Percentiles rank a stretch among this genome's conserved stretches.
Evolutionary conservation across 2,888 invertebrate genomes (phyloP).

Genomic region (Aplocera efformata): DNA sequence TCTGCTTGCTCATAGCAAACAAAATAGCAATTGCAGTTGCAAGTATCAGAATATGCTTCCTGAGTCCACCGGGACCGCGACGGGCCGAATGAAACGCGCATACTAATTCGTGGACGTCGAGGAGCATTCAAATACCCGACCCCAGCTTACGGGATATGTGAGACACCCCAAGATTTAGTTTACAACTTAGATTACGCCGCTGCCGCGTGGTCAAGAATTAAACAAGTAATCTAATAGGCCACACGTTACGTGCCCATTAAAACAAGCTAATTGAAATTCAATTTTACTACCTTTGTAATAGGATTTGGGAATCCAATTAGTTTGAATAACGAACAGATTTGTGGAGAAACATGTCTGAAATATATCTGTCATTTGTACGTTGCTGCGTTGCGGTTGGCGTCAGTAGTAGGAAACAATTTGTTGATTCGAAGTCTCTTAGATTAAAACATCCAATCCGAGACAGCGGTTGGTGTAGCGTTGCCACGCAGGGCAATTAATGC

Average conservation of each 20-base stretch:
- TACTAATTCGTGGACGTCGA: conserved; percentile 76
- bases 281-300: conserved; percentile 37
- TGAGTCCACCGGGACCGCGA: conserved; percentile 59
- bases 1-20: too few species aligned
- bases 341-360: not conserved
- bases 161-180: conserved; percentile 77
- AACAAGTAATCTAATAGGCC: conserved; percentile 67
- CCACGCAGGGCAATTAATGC: too few species aligned
- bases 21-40: conserved; percentile 7
- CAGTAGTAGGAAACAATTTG: too few species aligned
- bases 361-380: too few species aligned
- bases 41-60: conserved; percentile 54
- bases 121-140: conserved; percentile 71
- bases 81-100: conserved; percentile 69
- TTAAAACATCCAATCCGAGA: too few species aligned
- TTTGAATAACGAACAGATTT: conserved; percentile 21
- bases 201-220: conserved; percentile 76
- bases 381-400: too few species aligned
- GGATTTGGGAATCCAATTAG: conserved; percentile 33
- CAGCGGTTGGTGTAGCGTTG: too few species aligned
- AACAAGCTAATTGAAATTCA: conserved; percentile 53
- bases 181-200: conserved; percentile 74
- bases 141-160: conserved; percentile 76
- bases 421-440: too few species aligned
- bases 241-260: conserved; percentile 51